phyloP scores from a whole-genome alignment of 2,888 invertebrate genomes.

The Meteorus colon region DNA sequence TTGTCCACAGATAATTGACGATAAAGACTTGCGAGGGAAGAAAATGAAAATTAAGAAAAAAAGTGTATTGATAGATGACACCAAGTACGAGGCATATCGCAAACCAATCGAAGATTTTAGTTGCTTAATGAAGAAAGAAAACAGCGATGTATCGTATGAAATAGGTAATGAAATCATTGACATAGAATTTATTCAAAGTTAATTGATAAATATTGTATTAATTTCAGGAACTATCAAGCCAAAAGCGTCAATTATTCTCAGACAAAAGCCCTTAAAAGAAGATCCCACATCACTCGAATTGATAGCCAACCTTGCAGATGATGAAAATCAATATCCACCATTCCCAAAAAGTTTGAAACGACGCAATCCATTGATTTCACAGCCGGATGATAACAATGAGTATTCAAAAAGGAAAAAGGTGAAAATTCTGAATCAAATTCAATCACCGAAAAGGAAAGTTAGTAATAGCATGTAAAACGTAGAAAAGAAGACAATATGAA shows the following conservation, averaged over 20 bases:
- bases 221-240: slow-evolving; percentile 49
- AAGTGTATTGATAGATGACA: slow-evolving; percentile 51
- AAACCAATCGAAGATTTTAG: slow-evolving; percentile 46
- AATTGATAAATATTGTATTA: not conserved
- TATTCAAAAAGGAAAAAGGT: not conserved
- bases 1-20: slow-evolving; percentile 6
- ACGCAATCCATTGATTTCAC: slow-evolving; percentile 45
- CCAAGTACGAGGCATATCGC: slow-evolving; percentile 46
- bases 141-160: not conserved
- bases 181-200: slow-evolving; percentile 1
- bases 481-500: not conserved
- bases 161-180: not conserved
- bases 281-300: not conserved
- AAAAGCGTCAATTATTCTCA: slow-evolving; percentile 44
- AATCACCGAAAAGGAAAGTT: no score
- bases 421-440: no score
- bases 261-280: slow-evolving; percentile 25
- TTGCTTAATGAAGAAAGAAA: slow-evolving; percentile 47
- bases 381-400: not conserved
- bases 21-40: slow-evolving; percentile 47
- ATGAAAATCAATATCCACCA: slow-evolving; percentile 20
- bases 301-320: not conserved
- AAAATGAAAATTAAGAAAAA: slow-evolving; percentile 49
- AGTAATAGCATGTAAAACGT: no score
- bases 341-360: slow-evolving; percentile 50